Base-by-base conservation (phyloP, 2,113 vertebrate genomes). In the Dasyprocta punctata region DNA sequence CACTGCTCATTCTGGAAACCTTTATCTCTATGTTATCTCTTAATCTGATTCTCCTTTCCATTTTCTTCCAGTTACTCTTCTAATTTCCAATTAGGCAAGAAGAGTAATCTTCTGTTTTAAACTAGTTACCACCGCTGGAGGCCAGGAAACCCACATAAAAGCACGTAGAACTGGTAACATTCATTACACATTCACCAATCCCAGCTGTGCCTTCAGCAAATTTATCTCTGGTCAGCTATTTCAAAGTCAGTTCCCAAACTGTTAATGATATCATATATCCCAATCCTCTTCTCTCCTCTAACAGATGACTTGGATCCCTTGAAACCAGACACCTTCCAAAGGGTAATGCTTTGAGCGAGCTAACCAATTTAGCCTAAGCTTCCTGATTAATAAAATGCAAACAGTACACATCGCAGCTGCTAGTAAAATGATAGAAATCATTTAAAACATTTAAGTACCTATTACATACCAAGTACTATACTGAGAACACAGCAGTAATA, bases 331-430 rank as follows among this genome's bases (percentile, higher is more conserved):
- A 84, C 24, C 49, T 91, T 81, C 36, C 69, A 36, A 82, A 86
- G 49, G 77, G 2, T 14, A 38, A 38, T 58, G 78, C 33, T 47
- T 20, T 47, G 14, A 94, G 8, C 6, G 67, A 89, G 52, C 82
- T 86, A 69, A 89, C 77, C 63, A 82, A 41, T 73, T 81, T n/a
- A 81, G 28, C 33, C 26, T 91, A 54, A 81, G 60, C 49, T 78
- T 77, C 44, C 73, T 77, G 36, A 22, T 82, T 61, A 91, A 17
- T 60, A 89, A 92, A 86, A 92, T 49, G 12, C 91, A 88, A 93
- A 80, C 49, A 58, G 56, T 10, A 28, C 36, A 38, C 36, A 86
- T 47, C 26, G 7, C 13, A 67, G 56, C 3, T 36, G 52, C 41
- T 71, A 22, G 52, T 28, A 58, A 56, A 83, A 83, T 58, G 36